These are phyloP conservation scores for Dastarcus helophoroides DNA, from an alignment of 2,888 invertebrate genomes.

Conservation along the genomic window DNA sequence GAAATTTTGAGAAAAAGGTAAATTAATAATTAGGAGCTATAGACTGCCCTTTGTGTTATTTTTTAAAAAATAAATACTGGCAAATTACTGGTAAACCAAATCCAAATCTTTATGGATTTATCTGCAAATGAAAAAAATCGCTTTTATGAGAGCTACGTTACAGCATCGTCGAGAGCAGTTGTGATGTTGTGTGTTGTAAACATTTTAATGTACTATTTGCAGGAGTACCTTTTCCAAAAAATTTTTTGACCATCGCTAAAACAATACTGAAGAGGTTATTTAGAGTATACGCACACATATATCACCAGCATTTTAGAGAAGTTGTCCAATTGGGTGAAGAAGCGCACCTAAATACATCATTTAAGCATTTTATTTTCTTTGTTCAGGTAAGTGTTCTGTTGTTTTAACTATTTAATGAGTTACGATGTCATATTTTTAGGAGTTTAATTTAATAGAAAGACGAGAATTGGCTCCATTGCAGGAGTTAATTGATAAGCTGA, in stretches of 20 bases:
- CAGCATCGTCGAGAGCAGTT: too few relatives aligned
- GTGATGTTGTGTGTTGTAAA: too few relatives aligned
- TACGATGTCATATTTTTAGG: constrained; percentile 52
- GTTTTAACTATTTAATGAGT: background rate
- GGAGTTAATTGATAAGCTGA: constrained; percentile 92
- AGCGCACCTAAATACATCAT: constrained; percentile 97
- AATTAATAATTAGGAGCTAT: too few relatives aligned
- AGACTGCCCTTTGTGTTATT: too few relatives aligned
- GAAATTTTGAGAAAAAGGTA: too few relatives aligned
- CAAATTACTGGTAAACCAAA: too few relatives aligned
- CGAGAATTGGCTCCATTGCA: constrained; percentile 94
- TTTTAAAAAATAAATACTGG: too few relatives aligned
- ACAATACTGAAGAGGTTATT: constrained; percentile 96
- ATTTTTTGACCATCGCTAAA: constrained; percentile 92
- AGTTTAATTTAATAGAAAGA: constrained; percentile 93
- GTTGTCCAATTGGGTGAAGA: constrained; percentile 97
- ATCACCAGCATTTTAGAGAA: constrained; percentile 98
- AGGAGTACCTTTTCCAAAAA: constrained; percentile 97
- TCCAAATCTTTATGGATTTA: too few relatives aligned
- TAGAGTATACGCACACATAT: constrained; percentile 98
- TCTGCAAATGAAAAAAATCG: too few relatives aligned
- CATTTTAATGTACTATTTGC: too few relatives aligned
- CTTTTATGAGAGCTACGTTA: too few relatives aligned
- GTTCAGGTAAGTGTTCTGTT: constrained; percentile 53
- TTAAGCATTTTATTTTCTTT: constrained; percentile 99